Conservation (phyloP, 2,888 invertebrate genomes). For the Eupeodes latifasciatus region DNA sequence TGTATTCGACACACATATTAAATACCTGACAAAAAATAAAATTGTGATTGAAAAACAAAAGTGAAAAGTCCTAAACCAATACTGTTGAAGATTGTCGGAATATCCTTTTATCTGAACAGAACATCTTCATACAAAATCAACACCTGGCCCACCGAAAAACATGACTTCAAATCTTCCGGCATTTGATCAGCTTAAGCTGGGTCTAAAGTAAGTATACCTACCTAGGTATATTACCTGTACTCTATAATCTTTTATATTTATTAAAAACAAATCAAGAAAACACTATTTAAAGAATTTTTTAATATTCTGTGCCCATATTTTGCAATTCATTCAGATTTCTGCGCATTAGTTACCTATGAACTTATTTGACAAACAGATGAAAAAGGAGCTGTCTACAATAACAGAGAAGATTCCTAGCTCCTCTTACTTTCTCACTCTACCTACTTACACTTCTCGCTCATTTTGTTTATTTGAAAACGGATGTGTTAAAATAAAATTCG, state of each 20-base stretch:
- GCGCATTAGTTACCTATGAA: conserved; percentile 11
- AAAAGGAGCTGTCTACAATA: neutral
- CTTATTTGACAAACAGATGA: neutral
- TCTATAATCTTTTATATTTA: too few species aligned
- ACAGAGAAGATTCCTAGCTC: conserved; percentile 3
- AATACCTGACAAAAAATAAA: neutral
- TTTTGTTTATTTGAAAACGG: conserved; percentile 31
- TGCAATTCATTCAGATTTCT: conserved; percentile 44
- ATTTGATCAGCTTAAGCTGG: conserved; percentile 82
- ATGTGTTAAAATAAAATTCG: conserved; percentile 45
- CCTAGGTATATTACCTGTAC: too few species aligned
- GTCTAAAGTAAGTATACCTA: conserved; percentile 81
- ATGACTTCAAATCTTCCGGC: conserved; percentile 82
- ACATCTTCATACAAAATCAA: neutral
- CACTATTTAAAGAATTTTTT: neutral
- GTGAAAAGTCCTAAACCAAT: neutral
- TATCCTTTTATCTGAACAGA: neutral
- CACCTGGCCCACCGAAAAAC: conserved; percentile 59
- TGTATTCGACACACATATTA: neutral
- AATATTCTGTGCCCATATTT: neutral
- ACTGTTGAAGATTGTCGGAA: too few species aligned
- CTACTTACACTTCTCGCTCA: neutral
- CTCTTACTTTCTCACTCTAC: neutral
- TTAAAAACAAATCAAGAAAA: neutral
- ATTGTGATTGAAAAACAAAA: neutral